These are phyloP conservation scores for Macrochelys suwanniensis DNA, from an alignment of 2,797 vertebrate genomes.

Conservation along the genomic window DNA sequence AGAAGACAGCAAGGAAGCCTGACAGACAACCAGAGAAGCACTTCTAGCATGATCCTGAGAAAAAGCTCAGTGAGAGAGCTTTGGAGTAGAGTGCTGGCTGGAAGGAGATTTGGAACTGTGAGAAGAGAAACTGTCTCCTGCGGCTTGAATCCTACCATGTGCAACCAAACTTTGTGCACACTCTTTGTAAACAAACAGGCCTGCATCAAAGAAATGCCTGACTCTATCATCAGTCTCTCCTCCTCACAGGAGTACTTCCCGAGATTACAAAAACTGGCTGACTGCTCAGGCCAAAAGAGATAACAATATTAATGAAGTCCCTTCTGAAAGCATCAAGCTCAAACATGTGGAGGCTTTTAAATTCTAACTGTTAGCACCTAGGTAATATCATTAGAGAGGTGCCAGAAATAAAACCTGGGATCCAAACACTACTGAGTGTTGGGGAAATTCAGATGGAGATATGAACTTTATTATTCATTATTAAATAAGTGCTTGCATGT, in stretches of 20 bases:
- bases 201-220: background rate
- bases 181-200: background rate
- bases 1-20: background rate
- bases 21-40: background rate
- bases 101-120: background rate
- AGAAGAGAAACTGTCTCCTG: background rate
- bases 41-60: background rate
- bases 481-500: background rate
- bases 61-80: background rate
- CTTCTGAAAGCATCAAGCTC: background rate
- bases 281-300: background rate
- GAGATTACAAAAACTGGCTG: background rate
- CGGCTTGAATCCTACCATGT: background rate
- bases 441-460: background rate
- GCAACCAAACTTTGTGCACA: background rate
- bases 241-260: background rate
- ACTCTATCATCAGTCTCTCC: background rate
- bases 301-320: background rate
- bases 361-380: background rate
- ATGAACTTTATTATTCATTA: background rate
- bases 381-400: background rate
- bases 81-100: background rate
- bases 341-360: background rate
- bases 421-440: background rate
- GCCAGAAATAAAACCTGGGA: background rate